Evolutionary conservation across 2,113 vertebrate genomes (phyloP).

Genomic region (Columbina picui): DNA sequence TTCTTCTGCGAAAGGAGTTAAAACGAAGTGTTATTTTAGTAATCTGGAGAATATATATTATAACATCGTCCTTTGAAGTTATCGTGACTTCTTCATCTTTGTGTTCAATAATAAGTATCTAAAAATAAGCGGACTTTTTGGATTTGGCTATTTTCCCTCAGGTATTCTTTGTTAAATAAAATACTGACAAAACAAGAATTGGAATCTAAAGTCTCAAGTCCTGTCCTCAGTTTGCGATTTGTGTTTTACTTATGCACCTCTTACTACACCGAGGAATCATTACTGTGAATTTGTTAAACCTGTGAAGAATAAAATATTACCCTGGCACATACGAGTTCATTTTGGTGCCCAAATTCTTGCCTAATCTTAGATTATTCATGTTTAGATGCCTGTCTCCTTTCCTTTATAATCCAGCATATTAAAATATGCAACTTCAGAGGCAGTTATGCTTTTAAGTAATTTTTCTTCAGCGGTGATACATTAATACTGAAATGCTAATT

Average conservation of each 20-base stretch:
- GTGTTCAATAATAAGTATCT: not conserved
- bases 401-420: not conserved
- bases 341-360: not conserved
- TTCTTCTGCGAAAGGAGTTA: not conserved
- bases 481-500: not conserved
- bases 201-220: not conserved
- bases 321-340: not conserved
- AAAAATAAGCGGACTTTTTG: not conserved
- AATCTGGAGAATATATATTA: not conserved
- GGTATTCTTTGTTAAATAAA: not conserved
- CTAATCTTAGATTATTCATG: not conserved
- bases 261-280: not conserved
- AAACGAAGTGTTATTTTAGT: not conserved
- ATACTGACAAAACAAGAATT: not conserved
- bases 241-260: not conserved
- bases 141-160: not conserved
- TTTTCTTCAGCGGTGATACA: not conserved
- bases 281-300: not conserved
- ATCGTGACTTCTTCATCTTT: not conserved
- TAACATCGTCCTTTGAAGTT: not conserved
- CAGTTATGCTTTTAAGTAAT: not conserved
- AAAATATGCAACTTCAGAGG: not conserved
- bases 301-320: not conserved
- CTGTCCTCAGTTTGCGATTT: not conserved
- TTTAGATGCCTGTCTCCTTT: not conserved